phyloP scores from a whole-genome alignment of 2,113 vertebrate genomes.

The Todiramphus chloris region DNA sequence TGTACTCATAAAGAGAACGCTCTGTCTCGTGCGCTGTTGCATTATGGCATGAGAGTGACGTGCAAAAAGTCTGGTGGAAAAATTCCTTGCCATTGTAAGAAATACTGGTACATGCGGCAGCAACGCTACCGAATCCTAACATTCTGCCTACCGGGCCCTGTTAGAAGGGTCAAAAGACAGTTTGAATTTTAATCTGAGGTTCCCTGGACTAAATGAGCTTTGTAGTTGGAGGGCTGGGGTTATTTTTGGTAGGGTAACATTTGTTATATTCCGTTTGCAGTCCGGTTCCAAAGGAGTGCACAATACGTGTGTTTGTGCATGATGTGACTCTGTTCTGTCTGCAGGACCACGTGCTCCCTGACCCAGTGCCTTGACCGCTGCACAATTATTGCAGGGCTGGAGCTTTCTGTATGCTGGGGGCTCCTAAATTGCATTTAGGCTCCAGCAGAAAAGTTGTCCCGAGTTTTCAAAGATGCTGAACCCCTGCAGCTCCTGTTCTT shows the following conservation, averaged over 20 bases:
- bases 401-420: not conserved
- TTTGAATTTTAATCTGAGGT: not conserved
- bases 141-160: rapidly evolving
- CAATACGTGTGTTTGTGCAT: not conserved
- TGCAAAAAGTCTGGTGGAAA: not conserved
- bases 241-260: slow-evolving; percentile 55
- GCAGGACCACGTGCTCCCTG: slow-evolving; percentile 17
- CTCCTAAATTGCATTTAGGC: not conserved
- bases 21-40: not conserved
- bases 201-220: slow-evolving; percentile 21
- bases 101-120: not conserved
- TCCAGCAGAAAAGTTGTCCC: not conserved
- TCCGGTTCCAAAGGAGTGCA: not conserved
- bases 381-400: not conserved
- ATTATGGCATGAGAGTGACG: not conserved
- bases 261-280: slow-evolving; percentile 37
- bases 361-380: not conserved
- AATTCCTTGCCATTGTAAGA: not conserved
- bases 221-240: not conserved
- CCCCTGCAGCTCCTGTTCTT: not conserved
- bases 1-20: not conserved
- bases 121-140: not conserved
- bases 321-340: slow-evolving; percentile 20
- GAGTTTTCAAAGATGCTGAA: not conserved
- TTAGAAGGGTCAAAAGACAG: not conserved